Conservation (phyloP, 2,888 invertebrate species). For the Meloe dianella region DNA sequence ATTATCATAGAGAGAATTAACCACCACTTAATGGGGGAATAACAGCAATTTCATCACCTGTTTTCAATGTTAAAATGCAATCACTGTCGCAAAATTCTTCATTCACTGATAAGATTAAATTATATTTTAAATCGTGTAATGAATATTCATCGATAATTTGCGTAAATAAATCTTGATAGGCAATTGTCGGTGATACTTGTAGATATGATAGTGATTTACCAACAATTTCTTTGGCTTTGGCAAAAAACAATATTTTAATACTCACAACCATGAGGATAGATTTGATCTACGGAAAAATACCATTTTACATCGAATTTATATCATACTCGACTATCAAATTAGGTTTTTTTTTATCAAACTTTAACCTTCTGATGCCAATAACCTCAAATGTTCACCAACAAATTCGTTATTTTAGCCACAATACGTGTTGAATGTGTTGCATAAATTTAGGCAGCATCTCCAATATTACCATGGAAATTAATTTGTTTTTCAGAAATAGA, state of each 20-base stretch:
- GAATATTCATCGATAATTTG: constrained; percentile 68
- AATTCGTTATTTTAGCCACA: background rate
- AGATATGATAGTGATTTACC: constrained; percentile 67
- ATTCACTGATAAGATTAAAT: constrained; percentile 82
- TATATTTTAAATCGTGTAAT: constrained; percentile 71
- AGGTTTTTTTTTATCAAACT: background rate
- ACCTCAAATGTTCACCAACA: background rate
- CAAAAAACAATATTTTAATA: constrained; percentile 85
- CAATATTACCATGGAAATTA: constrained; percentile 23
- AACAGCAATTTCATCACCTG: constrained; percentile 84
- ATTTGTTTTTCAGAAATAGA: constrained; percentile 21
- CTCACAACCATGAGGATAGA: constrained; percentile 51
- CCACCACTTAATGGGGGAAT: constrained; percentile 96
- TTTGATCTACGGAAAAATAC: background rate
- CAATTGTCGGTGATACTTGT: constrained; percentile 61
- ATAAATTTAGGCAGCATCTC: background rate
- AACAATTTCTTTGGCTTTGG: constrained; percentile 84
- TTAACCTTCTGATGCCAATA: background rate
- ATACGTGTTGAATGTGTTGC: background rate
- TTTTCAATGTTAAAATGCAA: constrained; percentile 58
- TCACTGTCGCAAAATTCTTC: constrained; percentile 74
- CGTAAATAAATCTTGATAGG: constrained; percentile 67
- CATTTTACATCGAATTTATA: background rate
- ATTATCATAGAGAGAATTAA: constrained; percentile 61
- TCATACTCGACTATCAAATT: background rate